These are phyloP conservation scores for Nymphalis io DNA, from an alignment of 1,140 invertebrate genomes.

Conservation along the genomic window DNA sequence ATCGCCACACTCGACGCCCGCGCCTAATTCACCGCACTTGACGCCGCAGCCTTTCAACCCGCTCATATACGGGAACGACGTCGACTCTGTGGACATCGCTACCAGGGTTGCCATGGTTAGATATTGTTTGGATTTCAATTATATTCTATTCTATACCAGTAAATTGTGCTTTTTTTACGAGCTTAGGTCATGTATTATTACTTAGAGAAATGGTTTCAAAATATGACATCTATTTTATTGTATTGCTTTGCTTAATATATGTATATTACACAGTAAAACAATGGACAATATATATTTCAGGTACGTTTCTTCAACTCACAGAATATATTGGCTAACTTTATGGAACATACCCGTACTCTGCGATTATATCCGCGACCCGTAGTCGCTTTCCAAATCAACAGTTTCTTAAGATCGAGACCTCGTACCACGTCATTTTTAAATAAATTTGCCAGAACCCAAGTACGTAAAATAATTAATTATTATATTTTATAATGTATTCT, in stretches of 20 bases:
- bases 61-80: slow-evolving; percentile 97
- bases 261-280: too few relatives aligned
- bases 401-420: slow-evolving; percentile 96
- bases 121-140: neutral
- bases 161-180: too few relatives aligned
- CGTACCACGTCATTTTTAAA: slow-evolving; percentile 93
- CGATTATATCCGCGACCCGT: slow-evolving; percentile 98
- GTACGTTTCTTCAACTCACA: slow-evolving; percentile 98
- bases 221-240: too few relatives aligned
- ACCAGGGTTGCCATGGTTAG: slow-evolving; percentile 97
- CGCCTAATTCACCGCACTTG: slow-evolving; percentile 44
- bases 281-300: slow-evolving; percentile 80
- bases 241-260: too few relatives aligned
- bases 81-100: slow-evolving; percentile 99
- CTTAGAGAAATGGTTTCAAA: too few relatives aligned
- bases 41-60: slow-evolving; percentile 85
- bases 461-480: slow-evolving; percentile 52
- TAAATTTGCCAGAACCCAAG: slow-evolving; percentile 94
- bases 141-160: too few relatives aligned
- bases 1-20: slow-evolving; percentile 55
- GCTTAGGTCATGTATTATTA: too few relatives aligned
- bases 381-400: slow-evolving; percentile 99
- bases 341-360: slow-evolving; percentile 97
- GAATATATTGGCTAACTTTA: slow-evolving; percentile 98
- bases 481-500: neutral